A percentile compares a stretch with the other conserved stretches of the same genome.
phyloP scores from a whole-genome alignment of 2,113 vertebrate genomes.

The Anolis carolinensis region DNA sequence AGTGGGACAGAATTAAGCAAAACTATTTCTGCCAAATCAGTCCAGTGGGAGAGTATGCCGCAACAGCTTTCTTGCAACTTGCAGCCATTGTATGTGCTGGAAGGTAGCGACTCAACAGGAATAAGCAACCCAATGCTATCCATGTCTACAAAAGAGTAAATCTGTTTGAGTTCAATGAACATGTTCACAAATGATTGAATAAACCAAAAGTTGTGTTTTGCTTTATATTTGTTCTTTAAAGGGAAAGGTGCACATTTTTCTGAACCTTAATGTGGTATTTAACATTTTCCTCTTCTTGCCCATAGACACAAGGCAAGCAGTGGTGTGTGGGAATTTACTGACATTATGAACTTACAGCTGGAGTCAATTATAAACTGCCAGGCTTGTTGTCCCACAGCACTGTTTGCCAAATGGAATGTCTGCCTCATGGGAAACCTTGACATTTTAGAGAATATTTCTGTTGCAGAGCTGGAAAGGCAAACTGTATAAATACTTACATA shows the following conservation, averaged over 20 bases:
- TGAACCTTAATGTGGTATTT: background rate
- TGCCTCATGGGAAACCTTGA: conserved; percentile 1
- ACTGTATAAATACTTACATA: background rate
- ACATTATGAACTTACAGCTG: conserved; percentile 1
- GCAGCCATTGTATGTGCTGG: background rate
- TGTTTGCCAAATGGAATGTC: conserved; percentile 1
- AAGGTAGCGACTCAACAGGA: background rate
- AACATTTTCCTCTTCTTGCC: background rate
- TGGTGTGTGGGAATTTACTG: background rate
- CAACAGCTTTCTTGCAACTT: too few species aligned
- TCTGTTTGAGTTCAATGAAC: background rate
- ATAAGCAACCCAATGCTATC: background rate
- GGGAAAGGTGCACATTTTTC: too few species aligned
- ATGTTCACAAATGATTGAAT: background rate
- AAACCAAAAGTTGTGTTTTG: background rate
- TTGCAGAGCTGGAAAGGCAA: background rate
- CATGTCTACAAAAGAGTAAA: background rate
- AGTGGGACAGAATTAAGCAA: too few species aligned
- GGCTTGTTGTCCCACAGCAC: background rate
- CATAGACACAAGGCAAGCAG: background rate
- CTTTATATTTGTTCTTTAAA: background rate
- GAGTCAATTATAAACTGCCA: conserved; percentile 7
- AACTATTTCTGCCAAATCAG: too few species aligned
- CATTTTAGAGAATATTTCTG: background rate
- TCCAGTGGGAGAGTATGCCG: too few species aligned